These are phyloP conservation scores for Elymnias hypermnestra DNA, from an alignment of 1,140 invertebrate genomes.

Conservation along the genomic window DNA sequence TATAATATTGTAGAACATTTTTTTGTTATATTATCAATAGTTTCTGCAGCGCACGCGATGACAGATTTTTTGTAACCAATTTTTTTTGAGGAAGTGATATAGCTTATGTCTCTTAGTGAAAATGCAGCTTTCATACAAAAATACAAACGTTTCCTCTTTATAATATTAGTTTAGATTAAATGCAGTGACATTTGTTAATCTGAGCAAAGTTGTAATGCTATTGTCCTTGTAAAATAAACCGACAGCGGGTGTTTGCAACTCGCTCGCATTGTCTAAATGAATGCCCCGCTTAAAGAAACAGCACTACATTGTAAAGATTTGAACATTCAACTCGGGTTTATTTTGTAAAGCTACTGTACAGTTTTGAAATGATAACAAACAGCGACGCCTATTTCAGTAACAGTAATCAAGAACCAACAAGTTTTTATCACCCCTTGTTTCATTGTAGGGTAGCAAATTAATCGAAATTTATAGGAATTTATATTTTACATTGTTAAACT, in stretches of 20 bases:
- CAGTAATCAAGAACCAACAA: constrained; percentile 2
- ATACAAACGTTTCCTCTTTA: no score
- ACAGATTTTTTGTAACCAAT: no score
- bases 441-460: not conserved
- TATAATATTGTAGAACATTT: no score
- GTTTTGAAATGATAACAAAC: constrained; percentile 4
- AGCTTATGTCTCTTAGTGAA: no score
- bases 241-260: constrained; percentile 12
- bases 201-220: not conserved
- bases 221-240: constrained; percentile 13
- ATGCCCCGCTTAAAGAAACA: constrained; percentile 17
- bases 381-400: not conserved
- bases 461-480: not conserved
- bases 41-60: no score
- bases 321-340: not conserved
- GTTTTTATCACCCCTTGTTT: not conserved
- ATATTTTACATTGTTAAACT: no score
- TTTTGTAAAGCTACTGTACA: not conserved
- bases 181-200: constrained; percentile 4
- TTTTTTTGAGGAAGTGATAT: no score
- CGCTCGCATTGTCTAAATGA: constrained; percentile 13
- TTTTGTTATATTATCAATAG: no score
- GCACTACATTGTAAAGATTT: constrained; percentile 2
- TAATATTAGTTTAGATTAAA: no score
- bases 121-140: no score